Evolutionary conservation across 2,888 invertebrate genomes (phyloP).

Genomic region (Smittia aterrima): DNA sequence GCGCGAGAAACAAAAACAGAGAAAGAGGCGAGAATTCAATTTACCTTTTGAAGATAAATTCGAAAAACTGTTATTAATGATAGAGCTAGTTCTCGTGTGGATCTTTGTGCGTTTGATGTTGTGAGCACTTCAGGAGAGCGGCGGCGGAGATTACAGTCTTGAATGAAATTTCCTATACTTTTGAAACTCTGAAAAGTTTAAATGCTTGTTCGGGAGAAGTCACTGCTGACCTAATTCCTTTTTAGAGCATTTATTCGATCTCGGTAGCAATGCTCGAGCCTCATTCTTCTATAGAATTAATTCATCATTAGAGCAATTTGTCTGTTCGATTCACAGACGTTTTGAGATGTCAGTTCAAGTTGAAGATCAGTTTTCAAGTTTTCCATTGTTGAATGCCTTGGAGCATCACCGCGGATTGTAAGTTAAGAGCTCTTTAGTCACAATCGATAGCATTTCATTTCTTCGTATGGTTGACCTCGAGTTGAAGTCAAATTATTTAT

Average conservation of each 20-base stretch:
- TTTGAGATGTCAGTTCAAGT: not conserved
- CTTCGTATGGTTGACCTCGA: not conserved
- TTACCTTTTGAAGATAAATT: constrained; percentile 16
- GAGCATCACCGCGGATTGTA: not conserved
- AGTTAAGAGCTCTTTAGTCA: not conserved
- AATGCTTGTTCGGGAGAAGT: not conserved
- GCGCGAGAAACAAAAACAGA: not conserved
- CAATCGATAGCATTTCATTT: not conserved
- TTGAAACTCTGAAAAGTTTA: not conserved
- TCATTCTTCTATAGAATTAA: constrained; percentile 15
- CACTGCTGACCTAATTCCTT: constrained; percentile 3
- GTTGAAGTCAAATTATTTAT: constrained; percentile 26
- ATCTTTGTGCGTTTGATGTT: not conserved
- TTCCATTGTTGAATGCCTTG: not conserved
- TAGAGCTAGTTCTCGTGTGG: not conserved
- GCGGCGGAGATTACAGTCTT: not conserved
- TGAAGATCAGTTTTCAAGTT: not conserved
- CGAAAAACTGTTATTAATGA: constrained; percentile 19
- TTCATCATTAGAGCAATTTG: constrained; percentile 18
- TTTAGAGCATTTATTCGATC: not conserved
- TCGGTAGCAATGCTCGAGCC: not conserved
- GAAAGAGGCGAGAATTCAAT: constrained; percentile 29
- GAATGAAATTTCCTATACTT: not conserved
- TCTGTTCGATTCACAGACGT: not conserved
- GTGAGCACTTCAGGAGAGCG: not conserved